A percentile compares a stretch with the other conserved stretches of the same genome.
Evolutionary conservation across 2,797 vertebrate species (phyloP).

Genomic region (Argyrosomus regius): DNA sequence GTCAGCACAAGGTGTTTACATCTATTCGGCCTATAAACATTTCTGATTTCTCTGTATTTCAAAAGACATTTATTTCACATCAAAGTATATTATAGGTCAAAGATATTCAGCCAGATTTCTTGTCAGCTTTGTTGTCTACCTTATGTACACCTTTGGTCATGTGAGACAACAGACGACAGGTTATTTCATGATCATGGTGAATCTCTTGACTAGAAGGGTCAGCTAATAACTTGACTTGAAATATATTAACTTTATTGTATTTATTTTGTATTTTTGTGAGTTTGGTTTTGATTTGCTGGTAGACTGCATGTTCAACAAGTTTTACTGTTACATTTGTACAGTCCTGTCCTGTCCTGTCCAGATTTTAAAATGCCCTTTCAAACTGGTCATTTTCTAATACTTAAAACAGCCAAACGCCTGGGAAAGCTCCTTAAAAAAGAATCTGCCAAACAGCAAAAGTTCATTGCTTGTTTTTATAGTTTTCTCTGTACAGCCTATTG

Average conservation of each 20-base stretch:
- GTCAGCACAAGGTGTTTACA: conserved; percentile 90
- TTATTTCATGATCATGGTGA: conserved; percentile 45
- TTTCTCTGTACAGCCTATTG: conserved; percentile 73
- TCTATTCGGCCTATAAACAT: conserved; percentile 74
- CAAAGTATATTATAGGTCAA: conserved; percentile 67
- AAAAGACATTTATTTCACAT: conserved; percentile 84
- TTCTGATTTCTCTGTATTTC: conserved; percentile 78
- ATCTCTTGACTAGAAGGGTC: conserved; percentile 68
- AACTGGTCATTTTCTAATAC: conserved; percentile 61
- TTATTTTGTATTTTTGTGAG: conserved; percentile 81
- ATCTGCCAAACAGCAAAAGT: conserved; percentile 71
- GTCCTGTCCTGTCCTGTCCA: conserved; percentile 69
- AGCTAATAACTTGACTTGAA: conserved; percentile 84
- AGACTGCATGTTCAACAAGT: conserved; percentile 80
- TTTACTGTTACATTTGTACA: conserved; percentile 78
- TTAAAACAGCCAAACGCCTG: conserved; percentile 76
- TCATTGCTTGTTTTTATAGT: conserved; percentile 71
- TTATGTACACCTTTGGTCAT: conserved; percentile 51
- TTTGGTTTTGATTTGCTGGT: conserved; percentile 76
- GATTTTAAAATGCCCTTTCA: conserved; percentile 70
- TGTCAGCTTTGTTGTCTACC: conserved; percentile 46
- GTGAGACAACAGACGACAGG: conserved; percentile 39
- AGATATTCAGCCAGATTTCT: conserved; percentile 55
- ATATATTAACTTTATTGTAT: conserved; percentile 79
- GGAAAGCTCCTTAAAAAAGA: conserved; percentile 66